Evolutionary conservation across 1,140 invertebrate species (phyloP).

Genomic region (Nautilus pompilius): DNA sequence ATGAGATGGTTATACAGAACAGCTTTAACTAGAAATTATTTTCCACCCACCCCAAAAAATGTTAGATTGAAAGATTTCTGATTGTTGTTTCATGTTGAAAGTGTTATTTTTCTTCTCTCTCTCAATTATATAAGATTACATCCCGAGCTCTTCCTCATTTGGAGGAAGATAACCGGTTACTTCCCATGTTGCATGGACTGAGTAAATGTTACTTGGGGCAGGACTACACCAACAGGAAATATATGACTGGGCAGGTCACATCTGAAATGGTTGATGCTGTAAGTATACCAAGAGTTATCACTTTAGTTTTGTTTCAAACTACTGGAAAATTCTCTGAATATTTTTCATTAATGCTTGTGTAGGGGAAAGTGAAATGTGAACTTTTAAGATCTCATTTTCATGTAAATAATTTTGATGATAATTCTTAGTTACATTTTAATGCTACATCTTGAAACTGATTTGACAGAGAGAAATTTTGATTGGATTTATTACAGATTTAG

Average conservation of each 20-base stretch:
- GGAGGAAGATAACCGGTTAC: slow-evolving; percentile 78
- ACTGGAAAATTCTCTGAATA: background rate
- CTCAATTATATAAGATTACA: slow-evolving; percentile 45
- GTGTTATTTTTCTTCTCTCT: background rate
- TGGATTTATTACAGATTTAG: too few relatives aligned
- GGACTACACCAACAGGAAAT: slow-evolving; percentile 61
- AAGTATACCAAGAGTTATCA: too few relatives aligned
- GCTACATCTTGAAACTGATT: too few relatives aligned
- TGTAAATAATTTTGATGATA: too few relatives aligned
- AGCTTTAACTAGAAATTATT: too few relatives aligned
- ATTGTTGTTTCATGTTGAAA: too few relatives aligned
- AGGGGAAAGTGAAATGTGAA: background rate
- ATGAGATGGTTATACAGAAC: too few relatives aligned
- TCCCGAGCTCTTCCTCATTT: slow-evolving; percentile 65
- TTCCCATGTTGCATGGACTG: slow-evolving; percentile 70
- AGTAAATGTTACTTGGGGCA: slow-evolving; percentile 78
- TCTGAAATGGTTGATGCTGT: slow-evolving; percentile 57
- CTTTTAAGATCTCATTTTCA: background rate
- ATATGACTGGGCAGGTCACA: slow-evolving; percentile 48
- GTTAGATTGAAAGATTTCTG: too few relatives aligned
- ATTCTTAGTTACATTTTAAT: too few relatives aligned
- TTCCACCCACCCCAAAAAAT: too few relatives aligned
- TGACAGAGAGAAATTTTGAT: too few relatives aligned
- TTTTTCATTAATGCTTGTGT: background rate
- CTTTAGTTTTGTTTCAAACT: too few relatives aligned